Evolutionary conservation across 2,797 vertebrate genomes (phyloP).

Genomic region (Salmo trutta): DNA sequence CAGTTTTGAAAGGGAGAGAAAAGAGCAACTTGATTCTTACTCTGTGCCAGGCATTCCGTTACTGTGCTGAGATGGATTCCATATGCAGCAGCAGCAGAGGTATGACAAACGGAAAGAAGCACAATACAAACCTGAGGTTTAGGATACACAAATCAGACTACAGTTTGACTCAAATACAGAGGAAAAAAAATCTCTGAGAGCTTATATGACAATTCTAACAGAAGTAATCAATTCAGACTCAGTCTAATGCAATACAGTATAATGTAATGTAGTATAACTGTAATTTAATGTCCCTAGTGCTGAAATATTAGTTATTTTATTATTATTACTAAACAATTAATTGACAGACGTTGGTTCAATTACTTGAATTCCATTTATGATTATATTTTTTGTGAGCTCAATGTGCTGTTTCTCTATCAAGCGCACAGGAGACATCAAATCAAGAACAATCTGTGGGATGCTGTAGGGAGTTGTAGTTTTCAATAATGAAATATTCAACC

Average conservation of each 20-base stretch:
- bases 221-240: neutral
- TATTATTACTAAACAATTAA: too few species aligned
- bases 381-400: too few species aligned
- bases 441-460: too few species aligned
- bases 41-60: neutral
- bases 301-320: too few species aligned
- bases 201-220: neutral
- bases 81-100: neutral
- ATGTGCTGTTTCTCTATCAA: too few species aligned
- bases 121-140: neutral
- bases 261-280: neutral
- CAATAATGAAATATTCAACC: too few species aligned
- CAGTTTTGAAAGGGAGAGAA: neutral
- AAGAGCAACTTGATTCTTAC: neutral
- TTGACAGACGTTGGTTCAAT: too few species aligned
- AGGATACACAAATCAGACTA: neutral
- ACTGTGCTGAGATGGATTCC: constrained; percentile 2
- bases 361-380: too few species aligned
- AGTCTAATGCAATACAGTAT: neutral
- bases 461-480: too few species aligned
- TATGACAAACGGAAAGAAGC: neutral
- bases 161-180: neutral
- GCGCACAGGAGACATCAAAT: too few species aligned
- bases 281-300: neutral
- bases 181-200: neutral